Base-by-base conservation (phyloP, 2,888 invertebrate species). In the Eulithis prunata region DNA sequence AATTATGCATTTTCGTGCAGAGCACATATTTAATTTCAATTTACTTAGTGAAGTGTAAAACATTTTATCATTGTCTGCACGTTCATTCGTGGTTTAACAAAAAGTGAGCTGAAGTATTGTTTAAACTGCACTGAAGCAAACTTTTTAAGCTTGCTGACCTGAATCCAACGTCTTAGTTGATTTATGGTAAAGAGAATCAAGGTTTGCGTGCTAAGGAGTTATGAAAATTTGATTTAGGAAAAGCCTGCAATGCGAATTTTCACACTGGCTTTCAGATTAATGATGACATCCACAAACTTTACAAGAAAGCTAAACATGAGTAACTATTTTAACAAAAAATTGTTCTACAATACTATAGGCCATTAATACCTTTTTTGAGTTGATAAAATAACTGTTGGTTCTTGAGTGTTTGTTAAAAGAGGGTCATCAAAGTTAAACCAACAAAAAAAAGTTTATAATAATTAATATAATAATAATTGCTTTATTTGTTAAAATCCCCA, bases 21-120 rank as follows among this genome's bases (percentile, higher is more conserved):
- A 55, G 49, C 11, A 51, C 53, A 45, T 13, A 57, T 67, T 58
- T 53, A 49, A 65, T 55, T 58, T 52, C 28, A 63, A 54, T 41
- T 53, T 21, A 21, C 21, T 21, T 51, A 12, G 51, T 52, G 54
- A 56, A 59, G 49, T 47, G 49, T 68, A 64, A 66, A 61, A 68
- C 62, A 53, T 53, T 68, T 66, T 66, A 68, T 63, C 69, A 61
- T 38, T 14, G 53, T 51, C 56, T 63, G 56, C 62, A 61, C 66
- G 59, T 59, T 52, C 51, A 57, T 71, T 70, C 64, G 68, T 71
- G 70, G 65, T 62, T 69, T 54, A 66, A 65, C 64, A 71, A 73
- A 71, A 67, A 71, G 51, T 70, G 45, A 60, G 59, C 58, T 54
- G 57, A 65, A 57, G 51, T 64, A 64, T 67, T 66, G 57, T 66